phyloP scores from a whole-genome alignment of 2,797 vertebrate species.

The Hydrophis major region DNA sequence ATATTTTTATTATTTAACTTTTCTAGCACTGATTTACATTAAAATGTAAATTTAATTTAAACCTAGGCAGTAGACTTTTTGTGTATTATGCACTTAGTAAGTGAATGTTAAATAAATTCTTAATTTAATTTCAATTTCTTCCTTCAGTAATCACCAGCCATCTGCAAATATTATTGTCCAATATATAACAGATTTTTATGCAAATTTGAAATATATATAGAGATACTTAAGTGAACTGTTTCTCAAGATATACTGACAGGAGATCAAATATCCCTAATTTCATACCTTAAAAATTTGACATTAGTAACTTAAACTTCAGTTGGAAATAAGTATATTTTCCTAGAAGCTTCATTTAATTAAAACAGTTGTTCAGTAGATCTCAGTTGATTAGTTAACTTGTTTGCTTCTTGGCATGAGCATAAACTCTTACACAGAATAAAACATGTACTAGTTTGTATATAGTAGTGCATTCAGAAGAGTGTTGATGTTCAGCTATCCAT shows the following conservation, averaged over 20 bases:
- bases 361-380: neutral
- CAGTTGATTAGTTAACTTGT: slow-evolving; percentile 20
- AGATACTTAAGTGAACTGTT: slow-evolving; percentile 32
- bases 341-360: slow-evolving; percentile 21
- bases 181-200: slow-evolving; percentile 27
- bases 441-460: neutral
- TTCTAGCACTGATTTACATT: slow-evolving; percentile 18
- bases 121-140: slow-evolving; percentile 28
- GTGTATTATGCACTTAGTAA: slow-evolving; percentile 29
- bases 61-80: slow-evolving; percentile 35
- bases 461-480: neutral
- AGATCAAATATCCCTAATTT: slow-evolving; percentile 29
- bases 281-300: slow-evolving; percentile 19
- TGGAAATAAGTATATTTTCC: slow-evolving; percentile 18
- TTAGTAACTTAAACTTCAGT: slow-evolving; percentile 10
- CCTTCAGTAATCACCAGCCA: slow-evolving; percentile 39
- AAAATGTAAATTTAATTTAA: slow-evolving; percentile 42
- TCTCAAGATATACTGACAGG: slow-evolving; percentile 27
- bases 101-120: slow-evolving; percentile 30
- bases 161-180: slow-evolving; percentile 37
- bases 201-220: slow-evolving; percentile 25
- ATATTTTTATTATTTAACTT: slow-evolving; percentile 21
- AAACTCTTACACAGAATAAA: neutral
- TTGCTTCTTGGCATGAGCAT: slow-evolving; percentile 13
- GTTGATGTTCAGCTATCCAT: neutral